Evolutionary conservation across 2,888 invertebrate species (phyloP).

Genomic region (Nezara viridula): DNA sequence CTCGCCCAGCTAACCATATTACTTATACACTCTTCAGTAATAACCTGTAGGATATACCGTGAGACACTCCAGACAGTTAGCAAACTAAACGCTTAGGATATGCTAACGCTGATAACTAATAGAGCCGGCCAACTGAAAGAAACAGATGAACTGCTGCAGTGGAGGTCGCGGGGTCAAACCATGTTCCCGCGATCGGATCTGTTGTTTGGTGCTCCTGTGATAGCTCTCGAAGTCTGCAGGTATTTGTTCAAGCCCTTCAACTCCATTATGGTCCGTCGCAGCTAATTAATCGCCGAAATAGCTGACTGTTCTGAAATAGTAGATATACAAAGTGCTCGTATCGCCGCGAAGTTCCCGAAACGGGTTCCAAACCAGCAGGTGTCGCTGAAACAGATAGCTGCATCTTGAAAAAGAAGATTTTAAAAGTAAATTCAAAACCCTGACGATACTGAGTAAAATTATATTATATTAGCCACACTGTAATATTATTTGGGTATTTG

Average conservation of each 20-base stretch:
- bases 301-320: not conserved
- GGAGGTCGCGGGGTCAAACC: not conserved
- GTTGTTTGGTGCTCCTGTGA: not conserved
- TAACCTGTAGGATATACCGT: not conserved
- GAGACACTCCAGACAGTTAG: not conserved
- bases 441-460: not conserved
- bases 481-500: no score
- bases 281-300: not conserved
- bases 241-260: not conserved
- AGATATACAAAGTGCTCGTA: not conserved
- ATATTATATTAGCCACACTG: no score
- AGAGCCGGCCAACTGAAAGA: not conserved
- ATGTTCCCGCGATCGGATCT: constrained; percentile 33
- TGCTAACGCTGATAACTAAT: not conserved
- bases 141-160: not conserved
- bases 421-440: not conserved
- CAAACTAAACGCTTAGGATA: not conserved
- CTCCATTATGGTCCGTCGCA: not conserved
- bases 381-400: not conserved
- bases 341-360: not conserved
- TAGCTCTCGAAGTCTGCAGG: not conserved
- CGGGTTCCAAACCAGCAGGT: not conserved
- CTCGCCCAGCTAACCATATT: not conserved
- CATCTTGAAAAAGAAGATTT: not conserved
- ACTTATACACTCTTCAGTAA: not conserved